Conservation (phyloP, 2,888 invertebrate species). For the Camponotus fellah region DNA sequence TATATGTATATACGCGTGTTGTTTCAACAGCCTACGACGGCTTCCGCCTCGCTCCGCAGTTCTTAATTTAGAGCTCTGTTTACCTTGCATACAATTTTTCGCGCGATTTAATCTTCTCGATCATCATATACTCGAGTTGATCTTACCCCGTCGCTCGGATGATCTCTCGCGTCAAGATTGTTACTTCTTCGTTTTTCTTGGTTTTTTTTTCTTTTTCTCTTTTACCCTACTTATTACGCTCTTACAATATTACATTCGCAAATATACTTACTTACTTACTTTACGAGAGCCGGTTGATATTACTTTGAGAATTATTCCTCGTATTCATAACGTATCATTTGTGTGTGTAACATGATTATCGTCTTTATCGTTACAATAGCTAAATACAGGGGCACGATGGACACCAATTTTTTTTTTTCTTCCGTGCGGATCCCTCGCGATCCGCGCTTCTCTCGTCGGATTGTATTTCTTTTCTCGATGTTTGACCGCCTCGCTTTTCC, state of each 20-base stretch:
- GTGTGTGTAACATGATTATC: constrained; percentile 82
- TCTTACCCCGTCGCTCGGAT: constrained; percentile 58
- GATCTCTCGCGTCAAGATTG: constrained; percentile 55
- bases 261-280: constrained; percentile 82
- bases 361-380: constrained; percentile 84
- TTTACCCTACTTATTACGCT: constrained; percentile 79
- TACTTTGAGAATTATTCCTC: constrained; percentile 79
- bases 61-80: constrained; percentile 49
- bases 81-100: constrained; percentile 46
- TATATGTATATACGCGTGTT: constrained; percentile 45
- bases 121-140: constrained; percentile 41
- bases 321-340: constrained; percentile 72
- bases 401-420: constrained; percentile 67
- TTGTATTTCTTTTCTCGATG: constrained; percentile 54
- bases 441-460: constrained; percentile 29
- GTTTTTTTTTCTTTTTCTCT: constrained; percentile 60
- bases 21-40: constrained; percentile 48
- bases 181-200: constrained; percentile 63
- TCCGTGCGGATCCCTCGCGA: constrained; percentile 65
- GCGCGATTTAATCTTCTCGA: constrained; percentile 57
- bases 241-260: constrained; percentile 82
- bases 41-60: constrained; percentile 52
- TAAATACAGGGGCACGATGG: constrained; percentile 83
- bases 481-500: constrained; percentile 64
- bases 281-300: constrained; percentile 83